Evolutionary conservation across 2,888 invertebrate genomes (phyloP).

Genomic region (Pinctada fucata): DNA sequence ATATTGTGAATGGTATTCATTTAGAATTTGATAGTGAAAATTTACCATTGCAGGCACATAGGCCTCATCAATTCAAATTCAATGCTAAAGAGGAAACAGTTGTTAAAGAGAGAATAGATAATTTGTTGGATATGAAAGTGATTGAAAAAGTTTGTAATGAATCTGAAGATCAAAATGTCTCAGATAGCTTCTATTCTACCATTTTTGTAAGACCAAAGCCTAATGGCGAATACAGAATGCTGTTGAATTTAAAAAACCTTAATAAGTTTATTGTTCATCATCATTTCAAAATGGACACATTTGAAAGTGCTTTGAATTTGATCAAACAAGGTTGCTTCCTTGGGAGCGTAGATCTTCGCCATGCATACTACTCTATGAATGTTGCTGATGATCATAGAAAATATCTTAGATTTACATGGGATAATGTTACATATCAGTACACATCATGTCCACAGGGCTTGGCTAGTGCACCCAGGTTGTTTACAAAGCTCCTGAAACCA

Average conservation of each 20-base stretch:
- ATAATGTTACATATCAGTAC: slow-evolving; percentile 24
- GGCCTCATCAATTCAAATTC: slow-evolving; percentile 17
- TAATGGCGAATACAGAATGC: slow-evolving; percentile 38
- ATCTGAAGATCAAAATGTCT: slow-evolving; percentile 9
- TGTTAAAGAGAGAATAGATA: slow-evolving; percentile 37
- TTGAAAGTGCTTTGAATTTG: slow-evolving; percentile 37
- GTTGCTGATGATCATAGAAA: slow-evolving; percentile 32
- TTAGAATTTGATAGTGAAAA: slow-evolving; percentile 16
- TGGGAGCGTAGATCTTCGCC: slow-evolving; percentile 39
- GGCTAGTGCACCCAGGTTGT: slow-evolving; percentile 16
- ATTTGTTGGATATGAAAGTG: slow-evolving; percentile 36
- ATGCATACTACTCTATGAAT: slow-evolving; percentile 46
- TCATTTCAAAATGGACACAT: slow-evolving; percentile 43
- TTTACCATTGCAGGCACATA: background rate
- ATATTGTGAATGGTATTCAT: slow-evolving; percentile 20
- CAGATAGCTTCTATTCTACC: slow-evolving; percentile 28
- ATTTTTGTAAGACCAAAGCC: slow-evolving; percentile 32
- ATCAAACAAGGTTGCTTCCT: slow-evolving; percentile 36
- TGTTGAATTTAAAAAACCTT: slow-evolving; percentile 34
- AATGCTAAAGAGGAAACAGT: slow-evolving; percentile 20
- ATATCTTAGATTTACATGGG: slow-evolving; percentile 43
- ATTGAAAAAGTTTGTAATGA: slow-evolving; percentile 26
- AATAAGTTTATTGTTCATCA: slow-evolving; percentile 35
- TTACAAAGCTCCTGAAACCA: slow-evolving; percentile 41
- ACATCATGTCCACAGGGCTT: slow-evolving; percentile 33